phyloP scores from a whole-genome alignment of 2,113 vertebrate species.

The Podiceps cristatus region DNA sequence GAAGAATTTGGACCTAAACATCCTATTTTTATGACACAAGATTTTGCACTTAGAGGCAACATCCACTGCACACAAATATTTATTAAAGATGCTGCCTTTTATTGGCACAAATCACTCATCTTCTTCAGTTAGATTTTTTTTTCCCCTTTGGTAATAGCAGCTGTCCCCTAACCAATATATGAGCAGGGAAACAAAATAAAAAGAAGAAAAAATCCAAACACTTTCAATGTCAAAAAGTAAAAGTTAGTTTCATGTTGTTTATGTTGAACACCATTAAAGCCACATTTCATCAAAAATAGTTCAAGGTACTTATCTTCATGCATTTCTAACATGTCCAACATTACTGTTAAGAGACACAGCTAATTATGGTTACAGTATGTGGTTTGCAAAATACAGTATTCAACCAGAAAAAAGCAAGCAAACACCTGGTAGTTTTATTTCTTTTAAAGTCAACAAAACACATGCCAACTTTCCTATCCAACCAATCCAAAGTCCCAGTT shows the following conservation, averaged over 20 bases:
- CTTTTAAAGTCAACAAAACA: slow-evolving; percentile 37
- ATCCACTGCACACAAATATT: background rate
- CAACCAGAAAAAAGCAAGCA: slow-evolving; percentile 21
- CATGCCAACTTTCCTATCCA: background rate
- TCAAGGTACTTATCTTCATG: slow-evolving; percentile 12
- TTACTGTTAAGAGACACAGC: background rate
- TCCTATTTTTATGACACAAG: background rate
- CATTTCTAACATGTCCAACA: slow-evolving; percentile 41
- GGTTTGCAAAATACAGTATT: slow-evolving; percentile 25
- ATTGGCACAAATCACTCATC: background rate
- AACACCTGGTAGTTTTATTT: slow-evolving; percentile 32
- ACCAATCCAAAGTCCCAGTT: background rate
- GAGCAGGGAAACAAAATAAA: background rate
- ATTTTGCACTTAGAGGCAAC: background rate
- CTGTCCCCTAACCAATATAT: background rate
- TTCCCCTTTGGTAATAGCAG: background rate
- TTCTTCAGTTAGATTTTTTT: background rate
- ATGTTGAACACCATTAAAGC: background rate
- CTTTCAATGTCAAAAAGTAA: background rate
- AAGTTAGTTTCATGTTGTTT: background rate
- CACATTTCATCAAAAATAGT: slow-evolving; percentile 39
- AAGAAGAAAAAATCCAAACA: background rate
- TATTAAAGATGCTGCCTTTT: background rate
- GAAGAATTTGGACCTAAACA: background rate
- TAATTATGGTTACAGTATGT: slow-evolving; percentile 40